phyloP scores from a whole-genome alignment of 1,140 invertebrate genomes.

The Brachionus rubens region DNA sequence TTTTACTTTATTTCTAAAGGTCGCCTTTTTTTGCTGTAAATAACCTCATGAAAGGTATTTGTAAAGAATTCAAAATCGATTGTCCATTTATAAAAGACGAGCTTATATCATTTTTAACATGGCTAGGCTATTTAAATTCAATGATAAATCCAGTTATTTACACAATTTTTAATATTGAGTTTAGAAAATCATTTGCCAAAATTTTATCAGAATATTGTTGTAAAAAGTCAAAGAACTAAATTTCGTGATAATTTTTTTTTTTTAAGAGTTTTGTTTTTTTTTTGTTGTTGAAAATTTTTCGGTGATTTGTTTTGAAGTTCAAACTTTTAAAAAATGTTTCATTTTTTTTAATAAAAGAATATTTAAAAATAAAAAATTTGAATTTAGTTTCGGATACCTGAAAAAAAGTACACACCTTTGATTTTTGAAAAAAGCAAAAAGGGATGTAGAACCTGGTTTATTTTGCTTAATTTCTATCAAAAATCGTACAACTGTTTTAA shows the following conservation, averaged over 20 bases:
- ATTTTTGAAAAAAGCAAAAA: too few species aligned
- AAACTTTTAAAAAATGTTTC: too few species aligned
- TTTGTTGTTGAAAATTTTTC: not conserved
- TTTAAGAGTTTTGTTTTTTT: not conserved
- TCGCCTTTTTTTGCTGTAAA: constrained; percentile 71
- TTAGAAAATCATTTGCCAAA: constrained; percentile 96
- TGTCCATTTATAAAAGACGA: constrained; percentile 52
- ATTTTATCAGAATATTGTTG: constrained; percentile 65
- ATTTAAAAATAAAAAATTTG: too few species aligned
- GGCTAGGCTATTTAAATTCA: constrained; percentile 97
- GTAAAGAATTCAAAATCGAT: constrained; percentile 63
- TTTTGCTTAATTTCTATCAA: too few species aligned
- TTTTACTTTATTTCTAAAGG: not conserved
- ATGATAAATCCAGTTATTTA: constrained; percentile 96
- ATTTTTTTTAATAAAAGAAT: too few species aligned
- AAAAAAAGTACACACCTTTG: too few species aligned
- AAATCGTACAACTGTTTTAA: too few species aligned
- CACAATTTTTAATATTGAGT: constrained; percentile 98
- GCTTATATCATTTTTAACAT: constrained; percentile 77
- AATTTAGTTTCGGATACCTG: too few species aligned
- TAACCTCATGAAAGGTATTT: constrained; percentile 93
- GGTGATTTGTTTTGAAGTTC: too few species aligned
- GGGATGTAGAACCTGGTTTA: too few species aligned
- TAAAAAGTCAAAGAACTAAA: not conserved
- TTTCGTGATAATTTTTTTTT: not conserved